A percentile compares a stretch with the other conserved stretches of the same genome.
Conservation (phyloP, 2,113 vertebrate species). For the Myotis yumanensis region DNA sequence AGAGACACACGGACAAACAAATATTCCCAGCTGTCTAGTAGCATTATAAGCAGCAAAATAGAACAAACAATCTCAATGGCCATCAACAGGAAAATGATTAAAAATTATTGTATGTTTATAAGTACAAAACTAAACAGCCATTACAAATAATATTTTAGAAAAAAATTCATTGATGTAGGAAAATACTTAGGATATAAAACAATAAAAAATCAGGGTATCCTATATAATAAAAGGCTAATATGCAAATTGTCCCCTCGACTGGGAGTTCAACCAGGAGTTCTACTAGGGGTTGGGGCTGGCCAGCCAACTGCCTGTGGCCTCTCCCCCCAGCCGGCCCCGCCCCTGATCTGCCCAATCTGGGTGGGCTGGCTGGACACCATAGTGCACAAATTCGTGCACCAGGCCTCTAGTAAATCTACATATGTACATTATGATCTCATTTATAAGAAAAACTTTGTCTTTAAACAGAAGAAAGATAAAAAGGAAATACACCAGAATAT, state of each 20-base stretch:
- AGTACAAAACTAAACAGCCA: not conserved
- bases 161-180: not conserved
- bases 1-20: not conserved
- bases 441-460: constrained; percentile 17
- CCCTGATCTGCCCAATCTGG: too few relatives aligned
- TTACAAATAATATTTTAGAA: constrained; percentile 5
- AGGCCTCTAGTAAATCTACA: not conserved
- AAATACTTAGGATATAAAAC: constrained; percentile 25
- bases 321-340: too few relatives aligned
- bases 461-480: not conserved
- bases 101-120: not conserved
- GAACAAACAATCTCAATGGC: not conserved
- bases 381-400: too few relatives aligned
- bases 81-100: not conserved
- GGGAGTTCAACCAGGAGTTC: too few relatives aligned
- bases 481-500: constrained; percentile 19
- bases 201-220: not conserved
- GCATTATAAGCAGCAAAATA: not conserved
- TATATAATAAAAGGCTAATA: too few relatives aligned
- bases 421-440: not conserved
- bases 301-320: too few relatives aligned
- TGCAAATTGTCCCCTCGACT: too few relatives aligned
- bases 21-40: not conserved
- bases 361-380: too few relatives aligned
- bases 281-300: too few relatives aligned